Base-by-base conservation (phyloP, 2,888 invertebrate species). In the Phaonia tiefii region DNA sequence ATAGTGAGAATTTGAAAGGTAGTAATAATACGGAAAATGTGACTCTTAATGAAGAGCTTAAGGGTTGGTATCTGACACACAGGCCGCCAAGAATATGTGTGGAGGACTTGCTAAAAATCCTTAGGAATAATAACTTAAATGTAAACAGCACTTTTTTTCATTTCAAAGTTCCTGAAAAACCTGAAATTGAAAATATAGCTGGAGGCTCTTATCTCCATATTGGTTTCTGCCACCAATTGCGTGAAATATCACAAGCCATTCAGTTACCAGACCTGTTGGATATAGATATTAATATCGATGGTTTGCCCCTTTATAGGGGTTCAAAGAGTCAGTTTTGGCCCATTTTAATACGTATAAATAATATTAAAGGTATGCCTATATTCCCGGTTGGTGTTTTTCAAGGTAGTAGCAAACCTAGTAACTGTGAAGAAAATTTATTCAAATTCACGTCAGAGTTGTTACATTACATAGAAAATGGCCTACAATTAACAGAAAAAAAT, bases 31-130 rank as follows among this genome's bases (percentile, higher is more conserved):
- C 31, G 8, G 31, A 31, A 8, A 31, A 8, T 31, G 8, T 5
- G 8, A 31, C 72, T 54, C 17, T 54, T 51, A 60, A 60, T 71
- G 5, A 80, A 63, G 13, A 80, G 74, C 51, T 73, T 25, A 54
- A 11, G 25, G 25, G n/a, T 15, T 54, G 54, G 54, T 54, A 25
- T 25, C 11, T 54, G 25, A 54, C 22, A 54, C 25, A 54, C 8
- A 54, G 54, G n/a, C 54, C 54, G 11, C 7, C 25, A 13, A 7
- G 54, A 22, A 7, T 25, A 7, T 54, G 54, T 10, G 54, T 25
- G 8, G n/a, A 25, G 25, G 25, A 54, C n/a, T 20, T 54, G 22
- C 25, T 25, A 11, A 3, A 25, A 25, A 54, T 54, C 20, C 20
- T 54, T 15, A 22, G n/a, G 13, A n/a, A 54, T 8, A 25, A 54